Base-by-base conservation (phyloP, 2,888 invertebrate genomes). In the Eretmocerus hayati region DNA sequence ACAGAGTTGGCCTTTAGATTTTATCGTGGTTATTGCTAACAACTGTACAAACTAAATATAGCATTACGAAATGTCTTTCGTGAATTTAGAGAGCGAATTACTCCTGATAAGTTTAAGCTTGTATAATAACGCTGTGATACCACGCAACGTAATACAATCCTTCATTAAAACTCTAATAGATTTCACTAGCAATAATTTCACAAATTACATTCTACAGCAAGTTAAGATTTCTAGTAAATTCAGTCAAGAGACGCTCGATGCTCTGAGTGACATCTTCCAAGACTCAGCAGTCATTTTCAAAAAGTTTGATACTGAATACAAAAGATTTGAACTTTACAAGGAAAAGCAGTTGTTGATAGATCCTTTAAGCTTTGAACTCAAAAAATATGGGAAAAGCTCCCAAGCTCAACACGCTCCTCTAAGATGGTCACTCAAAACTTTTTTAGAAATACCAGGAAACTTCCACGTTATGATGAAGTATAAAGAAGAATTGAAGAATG, bases 391-490 rank as follows among this genome's bases (percentile, higher is more conserved):
- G n/a, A n/a, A n/a, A n/a, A n/a, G n/a, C n/a, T n/a, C n/a, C n/a
- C n/a, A n/a, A n/a, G n/a, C n/a, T 26, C 23, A 46, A 39, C 39
- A 38, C 18, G 41, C 35, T 22, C 41, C 47, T 9, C 18, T 47
- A 20, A 11, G 5, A 2, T 20, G 32, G 19, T 32, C 47, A 32
- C 8, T 47, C 2, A 41, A 47, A 40, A 11, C 18, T 15, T 11
- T 22, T 11, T 46, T 50, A 5, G 52, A 32, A 37, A 31, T 42
- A 5, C 31, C 48, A 18, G 33, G 31, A 20, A 39, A 48, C 22
- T 46, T 51, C 22, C 11, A 41, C 11, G 23, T 37, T 22, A 31
- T 51, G 9, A 46, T 44, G 39, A 21, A 31, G 2, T 46, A 53
- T 42, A 40, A 46, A 3, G 15, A 33, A 22, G 19, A 18, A 15